Base-by-base conservation (phyloP, 2,797 vertebrate species). In the Diglossa cyanea region DNA sequence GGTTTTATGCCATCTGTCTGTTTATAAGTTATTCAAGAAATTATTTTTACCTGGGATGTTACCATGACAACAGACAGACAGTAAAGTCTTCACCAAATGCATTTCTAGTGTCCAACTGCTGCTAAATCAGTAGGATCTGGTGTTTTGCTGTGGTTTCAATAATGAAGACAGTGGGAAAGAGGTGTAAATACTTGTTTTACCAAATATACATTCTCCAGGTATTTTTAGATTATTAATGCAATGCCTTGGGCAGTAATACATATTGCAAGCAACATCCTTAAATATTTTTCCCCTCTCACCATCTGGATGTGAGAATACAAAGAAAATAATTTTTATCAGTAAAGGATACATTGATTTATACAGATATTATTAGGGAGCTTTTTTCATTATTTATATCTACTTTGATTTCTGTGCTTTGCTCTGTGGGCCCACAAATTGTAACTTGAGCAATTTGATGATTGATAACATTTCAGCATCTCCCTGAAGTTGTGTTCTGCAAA, bases 1-100 rank as follows among this genome's bases (percentile, higher is more conserved):
- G 79, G 90, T 26, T 94, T 95, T 76, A 20, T 90, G 67, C 95
- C 80, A 93, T 93, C 90, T 96, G 95, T 77, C 88, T 88, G 91
- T 95, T 97, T 92, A 51, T 66, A 92, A 95, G 86, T 80, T 91
- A 83, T 82, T 91, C 75, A 77, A 85, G 92, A 51, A 93, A 88
- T 94, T 94, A 94, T 96, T 94, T 95, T 96, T 95, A 97, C 96
- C 95, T 97, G 96, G 67, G 45, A 88, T 44, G 91, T 96, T 86
- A 53, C 95, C 73, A 94, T 95, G 93, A 88, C 90, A 95, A 95
- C 91, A 94, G 93, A 95, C 94, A 75, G 79, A 71, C 83, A 81
- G 79, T 68, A 26, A 73, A 83, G 67, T 48, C 88, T 94, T 96
- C 87, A 79, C 79, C 73, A 86, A 91, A 79, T 76, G 88, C 65